Evolutionary conservation across 2,113 vertebrate genomes (phyloP).

Genomic region (Apaloderma vittatum): DNA sequence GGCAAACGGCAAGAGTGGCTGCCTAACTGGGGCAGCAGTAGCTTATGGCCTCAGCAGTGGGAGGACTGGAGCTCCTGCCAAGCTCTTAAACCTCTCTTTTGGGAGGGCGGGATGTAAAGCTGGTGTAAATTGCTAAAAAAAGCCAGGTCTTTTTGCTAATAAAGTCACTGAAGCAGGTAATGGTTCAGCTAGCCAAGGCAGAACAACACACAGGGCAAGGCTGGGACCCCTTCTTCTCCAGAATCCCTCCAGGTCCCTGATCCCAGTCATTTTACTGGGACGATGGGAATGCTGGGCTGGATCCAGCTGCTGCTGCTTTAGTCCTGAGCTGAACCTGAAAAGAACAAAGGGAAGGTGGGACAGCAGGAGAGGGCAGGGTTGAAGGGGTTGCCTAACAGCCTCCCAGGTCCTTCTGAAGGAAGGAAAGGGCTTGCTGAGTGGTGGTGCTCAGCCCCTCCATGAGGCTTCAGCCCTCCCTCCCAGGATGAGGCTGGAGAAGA

Average conservation of each 20-base stretch:
- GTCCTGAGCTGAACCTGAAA: accelerated
- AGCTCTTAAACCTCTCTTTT: not conserved
- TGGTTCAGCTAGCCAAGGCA: not conserved
- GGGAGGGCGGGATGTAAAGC: not conserved
- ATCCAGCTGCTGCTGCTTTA: accelerated
- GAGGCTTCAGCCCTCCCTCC: not conserved
- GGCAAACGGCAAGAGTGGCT: not conserved
- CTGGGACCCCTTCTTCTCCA: not conserved
- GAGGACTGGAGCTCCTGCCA: conserved; percentile 49
- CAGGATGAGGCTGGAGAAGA: not conserved
- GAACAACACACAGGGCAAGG: not conserved
- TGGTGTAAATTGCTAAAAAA: not conserved
- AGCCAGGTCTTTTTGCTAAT: not conserved
- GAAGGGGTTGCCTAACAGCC: not conserved
- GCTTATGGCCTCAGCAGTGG: conserved; percentile 39
- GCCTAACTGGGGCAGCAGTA: conserved; percentile 51
- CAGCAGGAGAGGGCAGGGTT: not conserved
- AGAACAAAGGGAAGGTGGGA: not conserved
- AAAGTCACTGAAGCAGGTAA: not conserved
- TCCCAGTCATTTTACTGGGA: not conserved
- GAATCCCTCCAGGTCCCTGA: not conserved
- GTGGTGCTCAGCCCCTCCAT: not conserved
- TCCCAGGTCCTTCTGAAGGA: not conserved
- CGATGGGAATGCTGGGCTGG: not conserved
- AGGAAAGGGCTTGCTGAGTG: not conserved